Conservation (phyloP, 2,113 vertebrate genomes). For the Corythornis madagascariensis region DNA sequence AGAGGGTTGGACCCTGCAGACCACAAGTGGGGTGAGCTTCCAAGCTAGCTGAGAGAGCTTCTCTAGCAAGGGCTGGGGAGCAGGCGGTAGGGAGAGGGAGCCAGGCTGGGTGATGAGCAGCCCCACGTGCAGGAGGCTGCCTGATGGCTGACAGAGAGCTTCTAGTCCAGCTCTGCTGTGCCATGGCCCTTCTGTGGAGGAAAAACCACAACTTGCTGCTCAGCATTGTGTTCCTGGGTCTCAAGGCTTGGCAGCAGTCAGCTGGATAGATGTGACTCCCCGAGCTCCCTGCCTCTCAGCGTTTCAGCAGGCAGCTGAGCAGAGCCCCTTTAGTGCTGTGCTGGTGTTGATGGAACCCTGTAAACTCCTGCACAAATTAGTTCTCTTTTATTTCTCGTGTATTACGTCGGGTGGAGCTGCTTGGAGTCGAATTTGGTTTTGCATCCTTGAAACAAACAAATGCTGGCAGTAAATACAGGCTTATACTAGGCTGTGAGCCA, state of each 20-base stretch:
- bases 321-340: neutral
- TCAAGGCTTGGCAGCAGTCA: neutral
- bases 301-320: neutral
- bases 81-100: neutral
- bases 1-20: neutral
- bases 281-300: neutral
- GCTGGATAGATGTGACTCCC: neutral
- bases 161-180: neutral
- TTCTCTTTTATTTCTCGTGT: slow-evolving; percentile 47
- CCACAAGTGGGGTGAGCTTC: neutral
- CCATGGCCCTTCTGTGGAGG: neutral
- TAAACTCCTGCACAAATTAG: slow-evolving; percentile 55
- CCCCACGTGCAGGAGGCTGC: neutral
- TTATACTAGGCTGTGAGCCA: slow-evolving; percentile 42
- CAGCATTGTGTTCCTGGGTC: neutral
- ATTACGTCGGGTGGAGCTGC: slow-evolving; percentile 36
- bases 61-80: neutral
- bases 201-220: neutral
- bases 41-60: neutral
- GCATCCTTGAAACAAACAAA: slow-evolving; percentile 59
- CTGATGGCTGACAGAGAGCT: neutral
- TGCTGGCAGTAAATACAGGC: slow-evolving; percentile 43
- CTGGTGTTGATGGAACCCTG: slow-evolving; percentile 39
- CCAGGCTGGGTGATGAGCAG: neutral
- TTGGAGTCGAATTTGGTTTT: slow-evolving; percentile 37